Percentiles rank a stretch among this genome's conserved stretches.
phyloP scores from a whole-genome alignment of 2,888 invertebrate genomes.

The Alsophila aescularia region DNA sequence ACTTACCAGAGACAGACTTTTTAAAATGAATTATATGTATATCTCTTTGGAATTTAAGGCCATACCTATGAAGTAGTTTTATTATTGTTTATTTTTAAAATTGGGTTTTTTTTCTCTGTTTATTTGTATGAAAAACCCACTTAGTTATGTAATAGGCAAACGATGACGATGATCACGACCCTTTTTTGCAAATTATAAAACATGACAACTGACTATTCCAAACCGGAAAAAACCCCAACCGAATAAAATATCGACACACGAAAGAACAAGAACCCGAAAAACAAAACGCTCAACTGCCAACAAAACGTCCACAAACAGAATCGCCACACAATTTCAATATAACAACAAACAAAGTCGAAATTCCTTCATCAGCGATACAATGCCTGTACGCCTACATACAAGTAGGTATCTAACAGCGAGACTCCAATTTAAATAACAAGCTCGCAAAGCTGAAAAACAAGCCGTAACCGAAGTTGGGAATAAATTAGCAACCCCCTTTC shows the following conservation, averaged over 20 bases:
- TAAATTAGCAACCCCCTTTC: constrained; percentile 79
- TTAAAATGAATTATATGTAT: too few species aligned
- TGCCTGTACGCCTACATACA: constrained; percentile 76
- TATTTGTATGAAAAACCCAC: too few species aligned
- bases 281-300: constrained; percentile 17
- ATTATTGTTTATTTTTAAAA: too few species aligned
- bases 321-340: constrained; percentile 38
- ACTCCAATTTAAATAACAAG: constrained; percentile 84
- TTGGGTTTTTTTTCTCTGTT: too few species aligned
- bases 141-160: too few species aligned
- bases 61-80: too few species aligned
- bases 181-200: neutral
- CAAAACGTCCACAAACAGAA: constrained; percentile 33
- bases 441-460: constrained; percentile 84
- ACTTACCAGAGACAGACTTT: too few species aligned
- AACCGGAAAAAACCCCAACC: neutral
- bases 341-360: constrained; percentile 58
- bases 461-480: constrained; percentile 84
- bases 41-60: too few species aligned
- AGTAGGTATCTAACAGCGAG: constrained; percentile 65
- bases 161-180: too few species aligned
- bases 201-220: neutral
- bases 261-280: constrained; percentile 23
- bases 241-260: constrained; percentile 15
- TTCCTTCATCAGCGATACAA: constrained; percentile 79